Evolutionary conservation across 2,113 vertebrate species (phyloP), one percentile per base, ranked within the genome.

Genomic region (Erythrolamprus reginae): DNA sequence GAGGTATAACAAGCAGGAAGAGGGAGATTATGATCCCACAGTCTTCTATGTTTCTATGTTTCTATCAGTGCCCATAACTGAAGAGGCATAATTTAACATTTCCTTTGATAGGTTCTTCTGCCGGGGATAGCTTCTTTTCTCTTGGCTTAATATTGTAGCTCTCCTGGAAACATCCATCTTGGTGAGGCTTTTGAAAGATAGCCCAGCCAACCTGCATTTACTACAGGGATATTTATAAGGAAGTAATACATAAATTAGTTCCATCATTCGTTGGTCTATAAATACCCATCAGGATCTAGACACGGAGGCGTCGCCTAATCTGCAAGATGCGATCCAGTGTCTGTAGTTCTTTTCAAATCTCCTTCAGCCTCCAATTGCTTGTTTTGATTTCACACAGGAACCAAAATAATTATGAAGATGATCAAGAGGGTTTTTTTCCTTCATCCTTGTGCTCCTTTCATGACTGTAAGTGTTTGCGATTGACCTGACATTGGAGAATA

Each of bases 81-180:
- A 92, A 86, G 90, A 84, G 82, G 82, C 77, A 90, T 88, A 92
- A 94, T 93, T 93, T 91, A 94, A 21, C 84, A 52, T 52, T 95
- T 50, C 84, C 84, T 38, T 92, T 92, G 92, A 87, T 45, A 93
- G 88, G 93, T 89, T 90, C 19, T 53, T 94, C 56, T 13, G 94
- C 90, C 94, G 93, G 90, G 89, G 94, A 88, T 28, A 26, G 56
- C 90, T 94, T 21, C 86, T 77, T 89, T 52, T 87, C 90, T 19
- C 61, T 95, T 86, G 28, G 0, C 65, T 94, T 92, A 93, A 86
- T 92, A 94, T 92, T 45, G 86, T 52, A 92, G 1, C 38, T 92
- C n/a, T 92, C 82, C 56, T 92, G 58, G 88, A 91, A 7, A 2
- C 86, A 92, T 93, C 5, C 23, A 83, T 89, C 70, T 93, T 47